Evolutionary conservation across 23 tunicate species (phyloP).

Genomic region (Phallusia fumigata): DNA sequence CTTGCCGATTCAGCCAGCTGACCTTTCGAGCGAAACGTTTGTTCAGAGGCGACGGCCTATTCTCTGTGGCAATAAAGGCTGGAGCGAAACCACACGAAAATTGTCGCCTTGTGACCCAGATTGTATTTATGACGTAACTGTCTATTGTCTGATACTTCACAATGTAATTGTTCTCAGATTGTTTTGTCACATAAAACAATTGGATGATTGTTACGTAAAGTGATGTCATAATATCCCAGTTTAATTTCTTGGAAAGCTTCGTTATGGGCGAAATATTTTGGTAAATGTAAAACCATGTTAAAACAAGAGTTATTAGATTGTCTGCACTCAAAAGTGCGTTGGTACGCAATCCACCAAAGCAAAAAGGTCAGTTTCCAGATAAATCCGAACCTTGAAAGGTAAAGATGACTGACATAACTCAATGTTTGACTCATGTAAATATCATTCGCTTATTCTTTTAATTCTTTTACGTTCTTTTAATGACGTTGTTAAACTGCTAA

Average conservation of each 20-base stretch:
- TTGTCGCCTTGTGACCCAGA: conserved; percentile 16
- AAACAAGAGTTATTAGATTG: conserved; percentile 60
- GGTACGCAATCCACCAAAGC: conserved; percentile 71
- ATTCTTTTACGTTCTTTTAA: neutral
- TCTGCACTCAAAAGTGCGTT: conserved; percentile 75
- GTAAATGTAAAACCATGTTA: conserved; percentile 52
- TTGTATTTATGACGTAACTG: conserved; percentile 4
- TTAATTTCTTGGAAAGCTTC: too few species aligned
- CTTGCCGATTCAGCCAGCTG: neutral
- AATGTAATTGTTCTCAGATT: neutral
- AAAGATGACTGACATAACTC: neutral
- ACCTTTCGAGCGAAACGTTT: conserved; percentile 9
- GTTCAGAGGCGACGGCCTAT: conserved; percentile 8
- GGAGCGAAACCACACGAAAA: neutral
- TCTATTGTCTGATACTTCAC: neutral
- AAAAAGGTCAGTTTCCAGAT: conserved; percentile 60
- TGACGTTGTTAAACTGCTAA: neutral
- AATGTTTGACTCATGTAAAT: too few species aligned
- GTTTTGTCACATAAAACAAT: neutral
- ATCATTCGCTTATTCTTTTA: neutral
- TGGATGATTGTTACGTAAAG: neutral
- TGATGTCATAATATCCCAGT: neutral
- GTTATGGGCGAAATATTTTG: too few species aligned
- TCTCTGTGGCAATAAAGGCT: neutral
- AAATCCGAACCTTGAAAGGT: conserved; percentile 55